Conservation (phyloP, 2,888 invertebrate genomes). For the Linyphia triangularis region DNA sequence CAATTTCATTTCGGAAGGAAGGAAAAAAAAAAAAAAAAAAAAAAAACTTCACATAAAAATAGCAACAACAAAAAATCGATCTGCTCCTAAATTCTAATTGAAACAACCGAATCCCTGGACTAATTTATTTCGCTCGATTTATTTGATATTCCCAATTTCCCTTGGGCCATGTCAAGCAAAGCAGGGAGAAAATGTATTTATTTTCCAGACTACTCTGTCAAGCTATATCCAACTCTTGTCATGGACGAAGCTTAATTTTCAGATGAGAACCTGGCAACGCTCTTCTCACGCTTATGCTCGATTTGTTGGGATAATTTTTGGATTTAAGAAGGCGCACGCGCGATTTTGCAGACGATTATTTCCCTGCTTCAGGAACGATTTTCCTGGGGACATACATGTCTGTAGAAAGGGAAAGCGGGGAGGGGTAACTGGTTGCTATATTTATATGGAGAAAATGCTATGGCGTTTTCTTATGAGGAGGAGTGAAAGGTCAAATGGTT, state of each 20-base stretch:
- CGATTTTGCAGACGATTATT: not conserved
- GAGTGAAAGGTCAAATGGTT: too few relatives aligned
- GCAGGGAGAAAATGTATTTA: constrained; percentile 10
- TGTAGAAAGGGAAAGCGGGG: not conserved
- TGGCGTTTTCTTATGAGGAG: too few relatives aligned
- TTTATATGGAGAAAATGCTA: not conserved
- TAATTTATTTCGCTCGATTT: constrained; percentile 42
- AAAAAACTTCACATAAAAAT: too few relatives aligned
- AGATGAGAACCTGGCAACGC: constrained; percentile 34
- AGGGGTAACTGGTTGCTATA: not conserved
- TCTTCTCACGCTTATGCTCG: constrained; percentile 30
- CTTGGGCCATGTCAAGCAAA: not conserved
- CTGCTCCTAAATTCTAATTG: constrained; percentile 3
- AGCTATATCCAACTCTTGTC: not conserved
- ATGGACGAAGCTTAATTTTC: constrained; percentile 11
- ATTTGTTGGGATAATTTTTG: constrained; percentile 21
- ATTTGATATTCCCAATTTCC: not conserved
- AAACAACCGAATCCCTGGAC: not conserved
- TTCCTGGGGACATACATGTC: not conserved
- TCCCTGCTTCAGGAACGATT: not conserved
- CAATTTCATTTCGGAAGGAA: too few relatives aligned
- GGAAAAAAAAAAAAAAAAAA: not conserved
- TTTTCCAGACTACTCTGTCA: constrained; percentile 2
- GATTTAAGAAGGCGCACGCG: not conserved
- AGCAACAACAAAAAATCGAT: not conserved